Conservation (phyloP, 2,888 invertebrate genomes). For the Dasysyrphus albostriatus region DNA sequence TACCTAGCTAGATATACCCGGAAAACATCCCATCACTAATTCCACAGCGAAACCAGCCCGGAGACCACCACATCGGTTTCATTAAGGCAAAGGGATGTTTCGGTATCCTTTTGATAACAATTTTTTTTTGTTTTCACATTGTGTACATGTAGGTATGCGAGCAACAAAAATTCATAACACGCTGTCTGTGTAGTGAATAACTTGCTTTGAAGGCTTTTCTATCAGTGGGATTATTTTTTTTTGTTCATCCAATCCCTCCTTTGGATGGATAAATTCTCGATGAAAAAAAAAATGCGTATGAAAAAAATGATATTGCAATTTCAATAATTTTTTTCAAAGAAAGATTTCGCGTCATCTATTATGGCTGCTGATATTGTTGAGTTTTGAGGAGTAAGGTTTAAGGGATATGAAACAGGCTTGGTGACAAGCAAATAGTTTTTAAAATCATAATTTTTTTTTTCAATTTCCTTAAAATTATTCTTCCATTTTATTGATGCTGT, state of each 20-base stretch:
- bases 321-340: slow-evolving; percentile 60
- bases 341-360: slow-evolving; percentile 57
- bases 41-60: not conserved
- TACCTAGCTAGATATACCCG: not conserved
- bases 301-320: slow-evolving; percentile 52
- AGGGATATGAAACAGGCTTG: slow-evolving; percentile 5
- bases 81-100: slow-evolving; percentile 57
- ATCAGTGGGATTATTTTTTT: slow-evolving; percentile 27
- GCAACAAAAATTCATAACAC: slow-evolving; percentile 48
- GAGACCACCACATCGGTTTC: slow-evolving; percentile 42
- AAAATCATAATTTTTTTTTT: too few species aligned
- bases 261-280: slow-evolving; percentile 11
- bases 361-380: slow-evolving; percentile 20
- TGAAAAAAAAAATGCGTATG: not conserved
- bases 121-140: slow-evolving; percentile 4
- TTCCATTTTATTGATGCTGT: too few species aligned
- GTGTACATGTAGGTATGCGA: slow-evolving; percentile 1
- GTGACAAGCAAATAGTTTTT: not conserved
- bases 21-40: slow-evolving; percentile 25
- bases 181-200: too few species aligned
- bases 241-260: not conserved
- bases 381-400: not conserved
- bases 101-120: slow-evolving; percentile 46
- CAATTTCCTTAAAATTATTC: too few species aligned
- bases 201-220: slow-evolving; percentile 40